A percentile compares a stretch with the other conserved stretches of the same genome.
phyloP scores from a whole-genome alignment of 2,113 vertebrate species.

The Antennarius striatus region DNA sequence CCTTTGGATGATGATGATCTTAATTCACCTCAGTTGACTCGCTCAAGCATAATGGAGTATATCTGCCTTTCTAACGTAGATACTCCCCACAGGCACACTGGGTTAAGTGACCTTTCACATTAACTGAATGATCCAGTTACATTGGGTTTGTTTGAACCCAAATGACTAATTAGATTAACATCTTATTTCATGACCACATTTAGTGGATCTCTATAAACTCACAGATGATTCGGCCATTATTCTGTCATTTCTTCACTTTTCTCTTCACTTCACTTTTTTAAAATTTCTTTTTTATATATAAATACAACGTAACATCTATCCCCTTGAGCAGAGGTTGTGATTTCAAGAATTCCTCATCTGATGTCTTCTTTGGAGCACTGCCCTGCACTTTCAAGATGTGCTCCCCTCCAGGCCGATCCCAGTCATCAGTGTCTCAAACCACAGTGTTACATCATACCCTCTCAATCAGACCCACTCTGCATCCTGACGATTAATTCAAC shows the following conservation, averaged over 20 bases:
- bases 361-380: slow-evolving; percentile 58
- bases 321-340: slow-evolving; percentile 53
- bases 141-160: slow-evolving; percentile 75
- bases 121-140: slow-evolving; percentile 77
- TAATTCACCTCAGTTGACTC: slow-evolving; percentile 53
- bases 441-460: slow-evolving; percentile 55
- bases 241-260: slow-evolving; percentile 34
- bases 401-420: slow-evolving; percentile 50
- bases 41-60: slow-evolving; percentile 42
- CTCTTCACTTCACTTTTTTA: not conserved
- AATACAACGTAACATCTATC: slow-evolving; percentile 54
- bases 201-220: slow-evolving; percentile 57
- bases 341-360: slow-evolving; percentile 62
- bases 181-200: slow-evolving; percentile 68
- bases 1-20: slow-evolving; percentile 33
- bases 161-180: slow-evolving; percentile 78
- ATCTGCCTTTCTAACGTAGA: slow-evolving; percentile 57
- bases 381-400: slow-evolving; percentile 61
- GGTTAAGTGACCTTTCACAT: slow-evolving; percentile 81
- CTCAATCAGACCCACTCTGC: slow-evolving; percentile 53
- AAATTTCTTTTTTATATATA: slow-evolving; percentile 10
- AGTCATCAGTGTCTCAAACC: slow-evolving; percentile 56
- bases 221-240: slow-evolving; percentile 42
- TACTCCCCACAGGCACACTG: slow-evolving; percentile 65
- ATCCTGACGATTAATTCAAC: slow-evolving; percentile 53